Percentiles rank a stretch among this genome's conserved stretches.
Evolutionary conservation across 2,797 vertebrate genomes (phyloP).

Genomic region (Rhincodon typus): DNA sequence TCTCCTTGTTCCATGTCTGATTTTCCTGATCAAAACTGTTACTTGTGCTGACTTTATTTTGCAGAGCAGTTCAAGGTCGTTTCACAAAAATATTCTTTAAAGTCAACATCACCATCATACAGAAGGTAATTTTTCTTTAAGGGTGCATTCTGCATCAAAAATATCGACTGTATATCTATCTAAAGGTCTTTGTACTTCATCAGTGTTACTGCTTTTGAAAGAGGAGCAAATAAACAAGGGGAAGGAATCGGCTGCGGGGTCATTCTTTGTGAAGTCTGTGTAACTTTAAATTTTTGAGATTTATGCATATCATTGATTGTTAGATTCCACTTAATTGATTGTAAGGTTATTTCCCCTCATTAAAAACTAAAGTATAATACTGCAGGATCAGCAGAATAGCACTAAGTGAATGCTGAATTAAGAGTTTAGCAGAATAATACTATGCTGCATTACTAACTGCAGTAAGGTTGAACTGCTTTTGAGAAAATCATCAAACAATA

Average conservation of each 20-base stretch:
- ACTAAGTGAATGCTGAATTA: not conserved
- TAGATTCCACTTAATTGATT: not conserved
- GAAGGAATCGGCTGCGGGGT: not conserved
- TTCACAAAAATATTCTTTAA: no score
- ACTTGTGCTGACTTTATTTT: no score
- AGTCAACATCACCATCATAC: no score
- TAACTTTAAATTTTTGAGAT: not conserved
- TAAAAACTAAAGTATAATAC: not conserved
- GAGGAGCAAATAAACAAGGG: not conserved
- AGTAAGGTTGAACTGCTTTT: not conserved
- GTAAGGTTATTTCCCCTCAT: not conserved
- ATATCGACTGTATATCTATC: no score
- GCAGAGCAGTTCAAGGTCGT: no score
- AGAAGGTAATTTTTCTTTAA: no score
- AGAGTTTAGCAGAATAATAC: not conserved
- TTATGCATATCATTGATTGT: not conserved
- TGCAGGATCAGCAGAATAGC: not conserved
- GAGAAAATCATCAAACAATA: not conserved
- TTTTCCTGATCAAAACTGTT: no score
- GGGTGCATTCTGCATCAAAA: no score
- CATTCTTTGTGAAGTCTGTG: not conserved
- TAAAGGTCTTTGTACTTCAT: no score
- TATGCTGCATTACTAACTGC: not conserved
- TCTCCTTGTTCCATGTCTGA: no score
- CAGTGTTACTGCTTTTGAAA: not conserved